Evolutionary conservation across 2,113 vertebrate genomes (phyloP), one percentile per base, ranked within the genome.

Genomic region (Pterocles gutturalis): DNA sequence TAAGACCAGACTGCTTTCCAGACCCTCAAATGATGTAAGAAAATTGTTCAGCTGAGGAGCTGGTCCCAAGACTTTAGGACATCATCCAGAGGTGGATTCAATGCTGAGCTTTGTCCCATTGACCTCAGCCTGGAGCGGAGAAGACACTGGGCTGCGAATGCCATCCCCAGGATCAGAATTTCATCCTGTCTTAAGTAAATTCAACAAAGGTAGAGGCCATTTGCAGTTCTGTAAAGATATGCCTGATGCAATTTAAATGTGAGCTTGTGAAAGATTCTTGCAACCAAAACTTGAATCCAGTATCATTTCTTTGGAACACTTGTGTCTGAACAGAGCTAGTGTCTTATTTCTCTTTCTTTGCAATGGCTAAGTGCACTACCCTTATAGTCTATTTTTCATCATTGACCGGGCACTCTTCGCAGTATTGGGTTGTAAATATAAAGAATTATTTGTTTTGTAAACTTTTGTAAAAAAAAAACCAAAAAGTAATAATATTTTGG

Each of bases 401-500:
- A 69, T 83, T 90, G 94, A 95, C 97, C 25, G 26, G 82, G 96
- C 95, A 66, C 84, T 95, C 95, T 96, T 97, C 94, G 10, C 98
- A 98, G 96, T 97, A 97, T 97, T 97, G 77, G 97, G 72, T 95
- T 98, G 98, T 98, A 98, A 97, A 98, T 98, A 98, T 97, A 97
- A 97, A 98, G 97, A 97, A 97, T 92, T 91, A 96, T 98, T 98
- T 98, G 96, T 98, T 98, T 98, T 99, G 99, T 99, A 99, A 99
- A 98, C 98, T 98, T 99, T 99, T 99, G 99, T 99, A 99, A 98
- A 97, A 98, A 38, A 51, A 38, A 51, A 11, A 65, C 28, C 80
- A 91, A 96, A 96, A 96, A 97, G 89, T 96, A 97, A 97, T 97
- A 98, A 98, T 98, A 98, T 98, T 97, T 98, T 98, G 98, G 97